A percentile compares a stretch with the other conserved stretches of the same genome.
phyloP scores from a whole-genome alignment of 2,888 invertebrate species.

The Pollenia amentaria region DNA sequence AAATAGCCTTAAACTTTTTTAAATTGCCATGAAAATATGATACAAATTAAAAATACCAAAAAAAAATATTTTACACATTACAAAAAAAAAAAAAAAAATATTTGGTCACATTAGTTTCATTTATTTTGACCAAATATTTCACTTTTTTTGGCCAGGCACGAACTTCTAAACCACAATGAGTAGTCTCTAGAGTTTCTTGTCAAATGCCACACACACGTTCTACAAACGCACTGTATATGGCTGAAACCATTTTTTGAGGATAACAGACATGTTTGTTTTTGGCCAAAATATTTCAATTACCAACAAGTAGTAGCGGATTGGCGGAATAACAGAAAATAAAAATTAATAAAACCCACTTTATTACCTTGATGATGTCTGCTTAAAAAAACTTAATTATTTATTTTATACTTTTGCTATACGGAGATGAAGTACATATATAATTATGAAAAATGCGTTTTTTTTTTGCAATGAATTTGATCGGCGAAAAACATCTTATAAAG shows the following conservation, averaged over 20 bases:
- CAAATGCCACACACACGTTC: conserved; percentile 60
- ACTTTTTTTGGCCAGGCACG: conserved; percentile 25
- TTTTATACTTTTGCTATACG: conserved; percentile 1
- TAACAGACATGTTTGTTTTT: conserved; percentile 61
- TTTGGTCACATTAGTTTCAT: conserved; percentile 15
- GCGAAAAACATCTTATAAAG: conserved; percentile 46
- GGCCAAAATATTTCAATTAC: conserved; percentile 70
- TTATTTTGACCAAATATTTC: conserved; percentile 39
- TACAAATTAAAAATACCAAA: conserved; percentile 9
- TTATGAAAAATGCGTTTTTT: conserved; percentile 45
- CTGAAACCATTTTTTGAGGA: conserved; percentile 33
- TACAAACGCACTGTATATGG: conserved; percentile 37
- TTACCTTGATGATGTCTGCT: conserved; percentile 21
- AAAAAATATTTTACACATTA: neutral
- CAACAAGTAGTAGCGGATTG: conserved; percentile 63
- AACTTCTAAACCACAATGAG: conserved; percentile 41
- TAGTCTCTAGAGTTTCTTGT: conserved; percentile 75
- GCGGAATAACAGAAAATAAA: conserved; percentile 30
- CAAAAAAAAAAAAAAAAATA: neutral
- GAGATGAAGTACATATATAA: conserved; percentile 12
- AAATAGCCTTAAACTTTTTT: no score
- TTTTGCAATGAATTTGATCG: conserved; percentile 16
- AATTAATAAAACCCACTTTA: conserved; percentile 27
- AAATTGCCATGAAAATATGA: neutral
- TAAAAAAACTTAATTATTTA: conserved; percentile 59